Base-by-base conservation (phyloP, 2,797 vertebrate species). In the Catamblyrhynchus diadema region DNA sequence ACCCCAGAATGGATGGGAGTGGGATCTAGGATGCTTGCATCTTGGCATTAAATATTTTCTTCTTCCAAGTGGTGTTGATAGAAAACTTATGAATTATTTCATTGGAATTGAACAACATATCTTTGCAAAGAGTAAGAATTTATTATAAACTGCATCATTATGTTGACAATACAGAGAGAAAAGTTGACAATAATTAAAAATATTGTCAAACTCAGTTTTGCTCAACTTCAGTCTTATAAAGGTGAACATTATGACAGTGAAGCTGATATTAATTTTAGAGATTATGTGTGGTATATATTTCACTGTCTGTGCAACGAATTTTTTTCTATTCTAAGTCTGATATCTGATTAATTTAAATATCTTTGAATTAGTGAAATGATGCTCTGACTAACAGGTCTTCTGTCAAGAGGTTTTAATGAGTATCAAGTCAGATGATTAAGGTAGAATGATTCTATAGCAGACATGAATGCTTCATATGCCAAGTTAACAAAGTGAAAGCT, bases 371-470 rank as follows among this genome's bases (percentile, higher is more conserved):
- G 15, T 70, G 48, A 54, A 90, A 80, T 53, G 33, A 81, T 75
- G 25, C 33, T 86, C 64, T 84, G 79, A 82, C 50, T 78, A 70
- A 66, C 37, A 69, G 57, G 56, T 93, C 59, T 90, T 57, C 61
- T 83, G 45, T 59, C 41, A 74, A 60, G 84, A 66, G 73, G 21
- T 86, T 93, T 88, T 90, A 93, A 94, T 88, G 71, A 77, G 48
- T 78, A 84, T 69, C 65, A 65, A 66, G 54, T 61, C 57, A 71
- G 54, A 89, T 83, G 54, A 96, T 95, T 91, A 90, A 94, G 67
- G 75, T 54, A 91, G 78, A 88, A 81, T n/a, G 41, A 73, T 42
- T 79, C 47, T 41, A 53, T 51, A 83, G 82, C 57, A 94, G 96
- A 92, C 54, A 70, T n/a, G 62, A 70, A 74, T 27, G 45, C 41